These are phyloP conservation scores for Poicephalus meyeri DNA, from an alignment of 2,113 vertebrate species.

Conservation along the genomic window DNA sequence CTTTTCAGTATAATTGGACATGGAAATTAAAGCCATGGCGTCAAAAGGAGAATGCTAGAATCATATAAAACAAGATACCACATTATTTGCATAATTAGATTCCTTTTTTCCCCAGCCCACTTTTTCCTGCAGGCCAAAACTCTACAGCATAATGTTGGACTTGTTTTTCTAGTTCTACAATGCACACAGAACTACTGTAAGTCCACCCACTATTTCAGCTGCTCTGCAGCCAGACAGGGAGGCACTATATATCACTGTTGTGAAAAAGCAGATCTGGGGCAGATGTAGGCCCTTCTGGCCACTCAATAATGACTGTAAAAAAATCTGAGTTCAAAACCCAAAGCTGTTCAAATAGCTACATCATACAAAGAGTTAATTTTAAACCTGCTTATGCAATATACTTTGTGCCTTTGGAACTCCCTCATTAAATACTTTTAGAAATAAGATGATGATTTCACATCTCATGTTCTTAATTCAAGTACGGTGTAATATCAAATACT, in stretches of 20 bases:
- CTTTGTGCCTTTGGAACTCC: neutral
- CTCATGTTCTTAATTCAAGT: neutral
- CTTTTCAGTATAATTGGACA: slow-evolving; percentile 81
- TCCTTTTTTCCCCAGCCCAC: neutral
- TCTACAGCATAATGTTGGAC: neutral
- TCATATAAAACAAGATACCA: neutral
- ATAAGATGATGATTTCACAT: neutral
- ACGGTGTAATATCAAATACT: neutral
- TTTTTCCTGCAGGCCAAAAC: neutral
- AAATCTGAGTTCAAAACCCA: neutral
- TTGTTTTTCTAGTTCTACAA: neutral
- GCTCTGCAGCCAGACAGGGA: neutral
- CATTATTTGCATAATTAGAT: neutral
- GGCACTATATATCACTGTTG: neutral
- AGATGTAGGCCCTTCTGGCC: neutral
- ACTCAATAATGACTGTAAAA: neutral
- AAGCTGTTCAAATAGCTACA: neutral
- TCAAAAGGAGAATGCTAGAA: slow-evolving; percentile 92
- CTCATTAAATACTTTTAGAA: neutral
- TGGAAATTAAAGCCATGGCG: slow-evolving; percentile 87
- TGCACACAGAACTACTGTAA: neutral
- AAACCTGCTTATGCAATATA: neutral
- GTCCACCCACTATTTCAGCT: neutral
- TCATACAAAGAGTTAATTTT: neutral
- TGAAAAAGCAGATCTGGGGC: neutral